Evolutionary conservation across 2,888 invertebrate genomes (phyloP).

Genomic region (Pristionchus maxplancki): DNA sequence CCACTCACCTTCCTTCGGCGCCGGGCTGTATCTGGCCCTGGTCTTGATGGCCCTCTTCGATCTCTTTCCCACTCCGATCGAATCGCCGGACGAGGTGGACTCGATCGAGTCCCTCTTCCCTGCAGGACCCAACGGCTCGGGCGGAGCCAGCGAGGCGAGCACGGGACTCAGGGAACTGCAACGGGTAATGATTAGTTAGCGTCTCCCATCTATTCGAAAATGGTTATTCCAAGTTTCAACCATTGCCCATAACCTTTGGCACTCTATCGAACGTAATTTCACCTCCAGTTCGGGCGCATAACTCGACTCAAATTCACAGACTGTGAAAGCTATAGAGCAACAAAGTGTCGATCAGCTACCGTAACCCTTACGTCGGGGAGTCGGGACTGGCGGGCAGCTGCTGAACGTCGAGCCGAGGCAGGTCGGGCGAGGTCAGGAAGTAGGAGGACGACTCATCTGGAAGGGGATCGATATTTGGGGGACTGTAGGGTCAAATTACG

Average conservation of each 20-base stretch:
- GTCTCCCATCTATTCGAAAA: background rate
- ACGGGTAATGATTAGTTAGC: background rate
- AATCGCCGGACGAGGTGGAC: background rate
- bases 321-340: too few relatives aligned
- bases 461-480: background rate
- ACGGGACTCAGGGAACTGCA: background rate
- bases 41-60: background rate
- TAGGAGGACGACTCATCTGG: background rate
- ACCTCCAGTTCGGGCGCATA: too few relatives aligned
- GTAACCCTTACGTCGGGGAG: background rate
- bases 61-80: background rate
- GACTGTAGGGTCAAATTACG: too few relatives aligned
- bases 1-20: background rate
- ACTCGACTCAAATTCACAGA: too few relatives aligned
- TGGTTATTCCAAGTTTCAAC: background rate
- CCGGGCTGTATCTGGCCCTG: constrained; percentile 2
- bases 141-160: background rate
- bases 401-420: background rate
- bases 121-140: background rate
- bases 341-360: too few relatives aligned
- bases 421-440: background rate
- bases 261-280: too few relatives aligned
- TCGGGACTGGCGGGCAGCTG: background rate
- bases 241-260: too few relatives aligned
- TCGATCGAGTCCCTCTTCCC: background rate